Evolutionary conservation across 2,888 invertebrate genomes (phyloP).

Genomic region (Panorpa germanica): DNA sequence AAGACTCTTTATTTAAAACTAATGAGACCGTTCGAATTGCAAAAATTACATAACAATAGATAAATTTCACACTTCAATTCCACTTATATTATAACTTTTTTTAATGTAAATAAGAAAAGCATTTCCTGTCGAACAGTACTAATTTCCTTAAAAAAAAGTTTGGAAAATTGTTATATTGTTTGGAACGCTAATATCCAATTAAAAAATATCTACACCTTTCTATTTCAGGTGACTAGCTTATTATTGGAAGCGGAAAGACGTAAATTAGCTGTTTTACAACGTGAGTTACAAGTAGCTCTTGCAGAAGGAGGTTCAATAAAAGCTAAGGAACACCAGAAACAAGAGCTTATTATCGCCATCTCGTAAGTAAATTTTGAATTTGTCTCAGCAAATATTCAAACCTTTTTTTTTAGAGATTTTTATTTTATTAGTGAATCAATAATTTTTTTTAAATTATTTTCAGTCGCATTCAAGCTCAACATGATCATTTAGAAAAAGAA

Average conservation of each 20-base stretch:
- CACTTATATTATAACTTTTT: too few relatives aligned
- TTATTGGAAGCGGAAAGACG: slow-evolving; percentile 46
- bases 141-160: too few relatives aligned
- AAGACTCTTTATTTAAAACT: too few relatives aligned
- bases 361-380: slow-evolving; percentile 28
- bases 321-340: slow-evolving; percentile 43
- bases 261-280: slow-evolving; percentile 41
- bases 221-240: slow-evolving; percentile 42
- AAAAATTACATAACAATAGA: too few relatives aligned
- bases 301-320: slow-evolving; percentile 41
- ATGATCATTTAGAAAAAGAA: slow-evolving; percentile 47
- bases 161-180: too few relatives aligned
- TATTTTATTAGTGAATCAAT: slow-evolving; percentile 3
- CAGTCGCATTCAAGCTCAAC: slow-evolving; percentile 49
- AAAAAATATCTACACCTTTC: too few relatives aligned
- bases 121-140: too few relatives aligned
- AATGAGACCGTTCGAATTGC: too few relatives aligned
- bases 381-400: slow-evolving; percentile 3
- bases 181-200: too few relatives aligned
- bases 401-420: slow-evolving; percentile 1
- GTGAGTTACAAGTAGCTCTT: slow-evolving; percentile 39
- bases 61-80: too few relatives aligned
- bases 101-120: too few relatives aligned
- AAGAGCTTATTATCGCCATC: slow-evolving; percentile 40
- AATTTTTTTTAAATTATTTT: slow-evolving; percentile 18